Evolutionary conservation across 35 echinoderm and acorn worm species (phyloP).

Genomic region (Apostichopus parvimensis): DNA sequence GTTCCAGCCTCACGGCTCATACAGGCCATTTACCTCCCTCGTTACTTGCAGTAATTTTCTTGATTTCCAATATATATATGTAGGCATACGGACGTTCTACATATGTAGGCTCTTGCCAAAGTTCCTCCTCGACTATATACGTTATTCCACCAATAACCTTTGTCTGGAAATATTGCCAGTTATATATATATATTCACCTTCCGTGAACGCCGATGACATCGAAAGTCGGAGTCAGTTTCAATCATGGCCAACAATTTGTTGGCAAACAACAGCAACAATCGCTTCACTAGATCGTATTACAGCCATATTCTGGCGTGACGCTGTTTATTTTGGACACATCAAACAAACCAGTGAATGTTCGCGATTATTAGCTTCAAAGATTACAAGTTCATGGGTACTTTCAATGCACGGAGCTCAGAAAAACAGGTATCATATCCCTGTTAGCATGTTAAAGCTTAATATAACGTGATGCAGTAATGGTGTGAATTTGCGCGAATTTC

Average conservation of each 20-base stretch:
- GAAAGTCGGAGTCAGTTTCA: constrained; percentile 40
- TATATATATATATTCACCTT: not conserved
- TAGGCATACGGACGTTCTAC: not conserved
- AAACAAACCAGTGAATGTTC: constrained; percentile 50
- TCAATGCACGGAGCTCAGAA: not conserved
- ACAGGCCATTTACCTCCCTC: too few relatives aligned
- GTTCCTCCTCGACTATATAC: not conserved
- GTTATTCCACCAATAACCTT: not conserved
- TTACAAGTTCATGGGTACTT: constrained; percentile 44
- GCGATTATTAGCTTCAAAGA: constrained; percentile 23
- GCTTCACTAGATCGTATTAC: constrained; percentile 26
- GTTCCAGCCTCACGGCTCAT: too few relatives aligned
- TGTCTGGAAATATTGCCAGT: not conserved
- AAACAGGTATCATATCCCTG: too few relatives aligned
- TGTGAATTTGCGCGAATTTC: too few relatives aligned
- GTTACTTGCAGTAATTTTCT: too few relatives aligned
- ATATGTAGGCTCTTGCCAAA: too few relatives aligned
- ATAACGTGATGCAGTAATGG: too few relatives aligned
- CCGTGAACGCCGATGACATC: not conserved
- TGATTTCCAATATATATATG: not conserved
- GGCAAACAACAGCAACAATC: constrained; percentile 38
- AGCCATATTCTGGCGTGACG: constrained; percentile 5
- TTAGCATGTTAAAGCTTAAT: too few relatives aligned
- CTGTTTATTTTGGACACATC: constrained; percentile 36
- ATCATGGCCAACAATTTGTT: constrained; percentile 41